Conservation (phyloP, 2,113 vertebrate species). For the Castor canadensis region DNA sequence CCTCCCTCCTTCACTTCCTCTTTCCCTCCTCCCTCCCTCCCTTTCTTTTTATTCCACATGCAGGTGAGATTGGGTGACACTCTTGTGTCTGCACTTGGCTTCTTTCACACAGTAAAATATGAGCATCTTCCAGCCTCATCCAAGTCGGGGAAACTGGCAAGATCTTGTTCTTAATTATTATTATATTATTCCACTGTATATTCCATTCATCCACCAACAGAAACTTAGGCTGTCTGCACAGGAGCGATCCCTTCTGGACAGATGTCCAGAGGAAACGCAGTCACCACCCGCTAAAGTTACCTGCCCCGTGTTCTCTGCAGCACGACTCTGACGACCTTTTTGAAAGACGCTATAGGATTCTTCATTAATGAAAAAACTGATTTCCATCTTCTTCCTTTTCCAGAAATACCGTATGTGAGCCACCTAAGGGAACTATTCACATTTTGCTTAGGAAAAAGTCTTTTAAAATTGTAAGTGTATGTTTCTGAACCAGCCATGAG, state of each 20-base stretch:
- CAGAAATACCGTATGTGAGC: neutral
- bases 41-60: neutral
- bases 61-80: neutral
- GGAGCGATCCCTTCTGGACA: neutral
- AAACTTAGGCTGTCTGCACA: neutral
- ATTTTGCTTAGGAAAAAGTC: conserved; percentile 18
- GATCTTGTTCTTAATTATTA: neutral
- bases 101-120: neutral
- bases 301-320: neutral
- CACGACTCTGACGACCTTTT: neutral
- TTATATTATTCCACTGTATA: neutral
- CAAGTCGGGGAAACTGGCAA: neutral
- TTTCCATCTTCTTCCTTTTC: neutral
- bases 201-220: neutral
- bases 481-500: conserved; percentile 28
- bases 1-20: neutral
- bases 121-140: neutral
- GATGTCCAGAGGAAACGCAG: neutral
- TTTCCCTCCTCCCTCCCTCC: too few species aligned
- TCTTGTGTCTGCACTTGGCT: neutral
- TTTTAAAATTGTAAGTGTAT: conserved; percentile 15
- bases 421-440: neutral
- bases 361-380: conserved; percentile 5
- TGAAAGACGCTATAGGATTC: neutral
- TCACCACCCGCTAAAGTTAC: neutral